These are phyloP conservation scores for Stictocephala bisonia DNA, from an alignment of 2,888 invertebrate genomes.

Conservation along the genomic window DNA sequence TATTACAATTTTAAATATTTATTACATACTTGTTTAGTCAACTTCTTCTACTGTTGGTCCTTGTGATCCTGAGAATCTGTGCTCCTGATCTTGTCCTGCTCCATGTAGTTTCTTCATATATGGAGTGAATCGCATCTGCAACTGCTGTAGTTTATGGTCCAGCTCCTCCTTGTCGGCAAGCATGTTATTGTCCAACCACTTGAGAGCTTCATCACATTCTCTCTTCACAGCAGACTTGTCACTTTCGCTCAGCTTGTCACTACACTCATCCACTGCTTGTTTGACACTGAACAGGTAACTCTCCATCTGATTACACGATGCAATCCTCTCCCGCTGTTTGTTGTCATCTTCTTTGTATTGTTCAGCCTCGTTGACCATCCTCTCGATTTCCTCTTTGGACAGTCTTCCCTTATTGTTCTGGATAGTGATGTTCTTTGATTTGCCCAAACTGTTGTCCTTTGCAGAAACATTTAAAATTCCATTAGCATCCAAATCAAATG, in stretches of 20 bases:
- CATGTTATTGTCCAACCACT: constrained; percentile 67
- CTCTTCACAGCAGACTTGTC: constrained; percentile 64
- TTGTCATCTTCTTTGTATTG: constrained; percentile 64
- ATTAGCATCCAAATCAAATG: constrained; percentile 75
- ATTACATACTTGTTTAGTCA: no score
- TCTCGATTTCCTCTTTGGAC: constrained; percentile 66
- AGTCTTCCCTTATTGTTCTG: constrained; percentile 66
- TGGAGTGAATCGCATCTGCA: constrained; percentile 64
- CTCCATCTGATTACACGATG: constrained; percentile 66
- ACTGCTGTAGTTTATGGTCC: constrained; percentile 64
- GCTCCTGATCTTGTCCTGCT: constrained; percentile 43
- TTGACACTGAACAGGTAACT: constrained; percentile 63
- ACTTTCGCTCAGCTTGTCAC: constrained; percentile 62
- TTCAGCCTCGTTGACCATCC: constrained; percentile 64
- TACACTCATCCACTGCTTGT: constrained; percentile 63
- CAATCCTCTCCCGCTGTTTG: constrained; percentile 63
- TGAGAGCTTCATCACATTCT: constrained; percentile 63
- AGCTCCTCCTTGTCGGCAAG: constrained; percentile 66
- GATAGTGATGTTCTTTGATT: constrained; percentile 65
- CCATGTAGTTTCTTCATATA: constrained; percentile 64
- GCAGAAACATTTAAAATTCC: constrained; percentile 64
- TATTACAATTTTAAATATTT: no score
- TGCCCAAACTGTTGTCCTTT: constrained; percentile 65
- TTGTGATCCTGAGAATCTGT: constrained; percentile 41
- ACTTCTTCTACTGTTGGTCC: constrained; percentile 72